Evolutionary conservation across 1,140 invertebrate species (phyloP).

Genomic region (Linepithema humile): DNA sequence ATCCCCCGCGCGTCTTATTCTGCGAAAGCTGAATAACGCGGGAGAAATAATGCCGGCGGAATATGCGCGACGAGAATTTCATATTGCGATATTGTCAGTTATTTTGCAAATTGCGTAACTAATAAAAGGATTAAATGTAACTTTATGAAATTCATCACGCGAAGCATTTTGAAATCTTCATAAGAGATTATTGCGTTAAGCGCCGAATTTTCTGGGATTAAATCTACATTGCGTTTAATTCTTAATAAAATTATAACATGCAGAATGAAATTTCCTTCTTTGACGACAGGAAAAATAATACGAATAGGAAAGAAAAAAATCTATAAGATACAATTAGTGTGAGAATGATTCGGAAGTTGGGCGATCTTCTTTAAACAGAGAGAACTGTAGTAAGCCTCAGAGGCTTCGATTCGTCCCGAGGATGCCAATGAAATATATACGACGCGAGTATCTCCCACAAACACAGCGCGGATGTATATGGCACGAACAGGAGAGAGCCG

Average conservation of each 20-base stretch:
- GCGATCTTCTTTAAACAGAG: too few species aligned
- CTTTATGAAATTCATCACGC: not conserved
- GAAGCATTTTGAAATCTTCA: not conserved
- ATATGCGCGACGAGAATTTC: slow-evolving; percentile 14
- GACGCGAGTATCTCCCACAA: not conserved
- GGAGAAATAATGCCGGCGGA: not conserved
- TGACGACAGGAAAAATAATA: not conserved
- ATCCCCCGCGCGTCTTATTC: slow-evolving; percentile 35
- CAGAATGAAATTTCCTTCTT: not conserved
- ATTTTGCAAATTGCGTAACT: slow-evolving; percentile 16
- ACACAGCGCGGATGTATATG: slow-evolving; percentile 8
- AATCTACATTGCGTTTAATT: not conserved
- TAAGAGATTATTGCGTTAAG: not conserved
- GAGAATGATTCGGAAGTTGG: too few species aligned
- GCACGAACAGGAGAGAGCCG: slow-evolving; percentile 14
- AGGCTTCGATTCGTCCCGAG: not conserved
- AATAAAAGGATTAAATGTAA: not conserved
- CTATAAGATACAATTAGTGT: not conserved
- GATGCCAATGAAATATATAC: slow-evolving; percentile 18
- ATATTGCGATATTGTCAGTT: slow-evolving; percentile 24
- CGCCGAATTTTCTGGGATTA: not conserved
- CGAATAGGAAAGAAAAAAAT: not conserved
- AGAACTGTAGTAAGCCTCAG: not conserved
- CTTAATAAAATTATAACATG: not conserved
- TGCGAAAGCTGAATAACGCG: slow-evolving; percentile 23